A percentile compares a stretch with the other conserved stretches of the same genome.
Evolutionary conservation across 2,113 vertebrate species (phyloP).

Genomic region (Pseudopodoces humilis): DNA sequence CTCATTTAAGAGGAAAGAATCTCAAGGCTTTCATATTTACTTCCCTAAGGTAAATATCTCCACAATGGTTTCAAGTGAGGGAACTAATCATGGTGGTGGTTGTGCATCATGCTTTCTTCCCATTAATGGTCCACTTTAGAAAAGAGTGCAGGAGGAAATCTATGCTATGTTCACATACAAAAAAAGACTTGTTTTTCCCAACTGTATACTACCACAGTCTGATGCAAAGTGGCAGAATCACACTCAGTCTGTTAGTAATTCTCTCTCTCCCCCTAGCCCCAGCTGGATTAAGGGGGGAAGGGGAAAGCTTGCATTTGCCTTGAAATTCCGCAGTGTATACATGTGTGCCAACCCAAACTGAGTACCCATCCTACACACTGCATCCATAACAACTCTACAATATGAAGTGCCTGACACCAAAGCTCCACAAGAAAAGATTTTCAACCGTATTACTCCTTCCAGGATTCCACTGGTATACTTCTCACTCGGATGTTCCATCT

Average conservation of each 20-base stretch:
- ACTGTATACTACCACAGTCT: background rate
- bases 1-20: background rate
- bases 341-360: background rate
- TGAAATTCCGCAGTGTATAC: background rate
- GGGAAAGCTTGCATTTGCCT: background rate
- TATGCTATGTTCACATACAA: background rate
- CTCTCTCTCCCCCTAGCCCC: no score
- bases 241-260: background rate
- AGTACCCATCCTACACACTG: fast-evolving
- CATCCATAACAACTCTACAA: background rate
- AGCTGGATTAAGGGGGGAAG: background rate
- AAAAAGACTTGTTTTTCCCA: background rate
- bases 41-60: background rate
- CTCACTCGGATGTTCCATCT: background rate
- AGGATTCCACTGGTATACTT: fast-evolving
- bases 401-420: background rate
- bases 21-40: background rate
- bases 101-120: background rate
- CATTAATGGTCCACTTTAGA: background rate
- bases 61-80: background rate
- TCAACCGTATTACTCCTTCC: background rate
- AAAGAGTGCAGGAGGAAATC: background rate
- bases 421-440: background rate
- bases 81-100: background rate
- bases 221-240: background rate